Evolutionary conservation across 1,140 invertebrate species (phyloP).

Genomic region (Lanistes nyassanus): DNA sequence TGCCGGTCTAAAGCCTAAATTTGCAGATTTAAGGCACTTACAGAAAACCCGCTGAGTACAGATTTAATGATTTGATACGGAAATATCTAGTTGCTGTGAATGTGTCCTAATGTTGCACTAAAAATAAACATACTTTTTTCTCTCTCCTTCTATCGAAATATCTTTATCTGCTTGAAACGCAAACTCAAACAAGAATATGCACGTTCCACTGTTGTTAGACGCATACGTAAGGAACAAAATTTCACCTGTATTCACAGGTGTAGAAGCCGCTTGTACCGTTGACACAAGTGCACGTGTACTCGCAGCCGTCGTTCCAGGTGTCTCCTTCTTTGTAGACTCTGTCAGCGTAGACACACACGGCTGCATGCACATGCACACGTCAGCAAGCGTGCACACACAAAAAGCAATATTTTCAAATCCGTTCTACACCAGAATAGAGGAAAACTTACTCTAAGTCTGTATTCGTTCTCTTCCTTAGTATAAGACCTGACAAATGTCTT

Average conservation of each 20-base stretch:
- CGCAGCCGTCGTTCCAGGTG: slow-evolving; percentile 51
- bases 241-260: slow-evolving; percentile 46
- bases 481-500: too few relatives aligned
- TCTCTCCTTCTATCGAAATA: background rate
- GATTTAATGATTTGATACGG: too few relatives aligned
- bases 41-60: too few relatives aligned
- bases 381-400: too few relatives aligned
- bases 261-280: slow-evolving; percentile 38
- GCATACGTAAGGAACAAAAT: background rate
- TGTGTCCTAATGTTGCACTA: background rate
- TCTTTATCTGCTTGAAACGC: too few relatives aligned
- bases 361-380: too few relatives aligned
- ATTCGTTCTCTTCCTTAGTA: too few relatives aligned
- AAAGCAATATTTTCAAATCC: background rate
- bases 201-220: too few relatives aligned
- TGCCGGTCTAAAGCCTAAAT: too few relatives aligned
- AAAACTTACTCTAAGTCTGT: too few relatives aligned
- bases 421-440: too few relatives aligned
- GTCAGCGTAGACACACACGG: slow-evolving; percentile 48
- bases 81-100: background rate
- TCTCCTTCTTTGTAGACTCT: slow-evolving; percentile 38
- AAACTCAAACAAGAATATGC: background rate
- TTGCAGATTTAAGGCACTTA: too few relatives aligned
- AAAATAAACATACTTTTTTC: background rate
- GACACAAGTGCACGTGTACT: slow-evolving; percentile 42